Percentiles rank a stretch among this genome's conserved stretches.
Conservation (phyloP, 2,888 invertebrate species). For the Macrosoma leucophasiata region DNA sequence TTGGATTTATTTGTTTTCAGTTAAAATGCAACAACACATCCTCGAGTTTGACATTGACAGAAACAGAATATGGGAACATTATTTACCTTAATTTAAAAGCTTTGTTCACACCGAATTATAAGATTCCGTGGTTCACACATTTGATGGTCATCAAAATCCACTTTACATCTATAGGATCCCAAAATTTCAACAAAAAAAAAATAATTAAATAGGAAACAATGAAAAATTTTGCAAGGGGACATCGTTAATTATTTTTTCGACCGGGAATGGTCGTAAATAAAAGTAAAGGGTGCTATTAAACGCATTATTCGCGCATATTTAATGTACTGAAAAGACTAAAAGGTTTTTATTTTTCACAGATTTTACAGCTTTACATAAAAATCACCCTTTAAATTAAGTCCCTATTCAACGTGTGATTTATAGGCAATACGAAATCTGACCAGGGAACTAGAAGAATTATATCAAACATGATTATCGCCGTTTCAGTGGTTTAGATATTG, state of each 20-base stretch:
- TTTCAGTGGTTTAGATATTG: no score
- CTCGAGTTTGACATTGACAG: no score
- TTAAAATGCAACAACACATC: no score
- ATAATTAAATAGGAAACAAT: constrained; percentile 56
- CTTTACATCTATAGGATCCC: constrained; percentile 6
- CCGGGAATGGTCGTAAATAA: constrained; percentile 62
- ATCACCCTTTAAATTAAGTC: constrained; percentile 55
- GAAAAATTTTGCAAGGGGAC: constrained; percentile 49
- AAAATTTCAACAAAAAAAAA: constrained; percentile 34
- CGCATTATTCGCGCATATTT: constrained; percentile 72
- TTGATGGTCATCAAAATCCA: not conserved
- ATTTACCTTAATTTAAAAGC: no score
- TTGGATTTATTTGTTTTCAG: no score
- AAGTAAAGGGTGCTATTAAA: constrained; percentile 73
- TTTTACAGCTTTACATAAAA: constrained; percentile 64
- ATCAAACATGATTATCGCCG: no score
- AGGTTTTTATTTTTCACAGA: constrained; percentile 59
- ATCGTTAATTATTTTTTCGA: constrained; percentile 67
- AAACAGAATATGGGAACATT: no score
- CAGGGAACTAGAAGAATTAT: constrained; percentile 27
- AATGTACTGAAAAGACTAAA: constrained; percentile 71
- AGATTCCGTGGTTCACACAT: no score
- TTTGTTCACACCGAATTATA: no score
- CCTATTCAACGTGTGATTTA: constrained; percentile 55
- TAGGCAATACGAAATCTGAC: constrained; percentile 32